Percentiles rank a stretch among this genome's conserved stretches.
These are phyloP conservation scores for Pionites leucogaster DNA, from an alignment of 2,113 vertebrate genomes.

Conservation along the genomic window DNA sequence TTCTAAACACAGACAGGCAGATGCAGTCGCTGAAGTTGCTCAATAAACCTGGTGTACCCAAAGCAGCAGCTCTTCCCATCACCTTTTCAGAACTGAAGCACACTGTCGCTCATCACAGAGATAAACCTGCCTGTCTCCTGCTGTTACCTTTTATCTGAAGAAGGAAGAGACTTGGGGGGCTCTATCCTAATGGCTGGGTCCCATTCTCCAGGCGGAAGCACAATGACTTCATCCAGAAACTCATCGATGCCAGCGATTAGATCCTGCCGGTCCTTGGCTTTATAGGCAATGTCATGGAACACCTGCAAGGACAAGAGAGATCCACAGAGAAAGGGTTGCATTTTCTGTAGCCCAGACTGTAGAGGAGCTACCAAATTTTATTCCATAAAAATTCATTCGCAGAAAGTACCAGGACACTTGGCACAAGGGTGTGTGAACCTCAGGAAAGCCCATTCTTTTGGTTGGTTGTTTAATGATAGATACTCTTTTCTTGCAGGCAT, in stretches of 20 bases:
- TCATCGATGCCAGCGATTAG: slow-evolving; percentile 96
- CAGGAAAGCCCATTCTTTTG: background rate
- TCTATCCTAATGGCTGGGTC: slow-evolving; percentile 98
- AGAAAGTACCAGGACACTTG: background rate
- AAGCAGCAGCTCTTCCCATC: background rate
- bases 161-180: slow-evolving; percentile 93
- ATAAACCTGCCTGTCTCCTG: background rate
- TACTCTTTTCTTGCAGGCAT: background rate
- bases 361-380: background rate
- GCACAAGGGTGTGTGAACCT: background rate
- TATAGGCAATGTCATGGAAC: slow-evolving; percentile 98
- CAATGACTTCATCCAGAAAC: slow-evolving; percentile 97
- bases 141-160: slow-evolving; percentile 93
- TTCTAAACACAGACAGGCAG: background rate
- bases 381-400: background rate
- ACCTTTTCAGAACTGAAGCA: background rate
- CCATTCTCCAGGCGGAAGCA: slow-evolving; percentile 98
- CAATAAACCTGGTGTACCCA: background rate
- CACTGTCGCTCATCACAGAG: background rate
- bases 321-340: background rate
- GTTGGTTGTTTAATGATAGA: fast-evolving
- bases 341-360: background rate
- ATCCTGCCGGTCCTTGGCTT: slow-evolving; percentile 95
- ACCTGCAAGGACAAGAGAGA: slow-evolving; percentile 74
- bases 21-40: background rate